Conservation (phyloP, 2,888 invertebrate species). For the Troides oblongomaculatus region DNA sequence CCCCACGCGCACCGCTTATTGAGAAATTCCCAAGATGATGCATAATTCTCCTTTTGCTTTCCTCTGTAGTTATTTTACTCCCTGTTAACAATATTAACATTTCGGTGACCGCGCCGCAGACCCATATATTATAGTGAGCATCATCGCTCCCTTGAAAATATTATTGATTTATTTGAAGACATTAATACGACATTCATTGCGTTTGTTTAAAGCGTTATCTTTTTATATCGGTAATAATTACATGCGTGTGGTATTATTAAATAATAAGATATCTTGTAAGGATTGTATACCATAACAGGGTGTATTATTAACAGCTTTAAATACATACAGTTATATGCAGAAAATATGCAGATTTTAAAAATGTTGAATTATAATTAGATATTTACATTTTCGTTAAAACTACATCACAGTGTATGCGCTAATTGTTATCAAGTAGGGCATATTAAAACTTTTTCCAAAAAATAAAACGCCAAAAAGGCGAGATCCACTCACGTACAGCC, state of each 20-base stretch:
- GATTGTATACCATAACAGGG: not conserved
- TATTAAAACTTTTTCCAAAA: too few species aligned
- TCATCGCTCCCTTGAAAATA: conserved; percentile 43
- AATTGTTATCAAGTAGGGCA: too few species aligned
- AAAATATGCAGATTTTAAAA: not conserved
- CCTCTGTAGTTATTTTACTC: conserved; percentile 70
- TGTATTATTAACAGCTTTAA: not conserved
- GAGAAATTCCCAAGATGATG: conserved; percentile 77
- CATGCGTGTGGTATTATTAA: not conserved
- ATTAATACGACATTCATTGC: conserved; percentile 36
- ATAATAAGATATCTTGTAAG: not conserved
- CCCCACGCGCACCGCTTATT: conserved; percentile 75
- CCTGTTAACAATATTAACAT: conserved; percentile 78
- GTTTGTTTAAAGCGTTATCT: conserved; percentile 2
- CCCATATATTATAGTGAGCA: conserved; percentile 65
- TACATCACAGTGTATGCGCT: too few species aligned
- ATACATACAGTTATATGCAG: not conserved
- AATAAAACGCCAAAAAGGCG: not conserved
- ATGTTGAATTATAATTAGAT: too few species aligned
- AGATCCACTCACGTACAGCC: conserved; percentile 39
- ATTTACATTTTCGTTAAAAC: too few species aligned
- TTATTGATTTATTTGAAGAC: conserved; percentile 57
- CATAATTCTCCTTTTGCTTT: conserved; percentile 74
- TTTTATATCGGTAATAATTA: conserved; percentile 4
- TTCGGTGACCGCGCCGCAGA: conserved; percentile 67